phyloP scores from a whole-genome alignment of 2,797 vertebrate genomes.

The Pangasius mekongensis region DNA sequence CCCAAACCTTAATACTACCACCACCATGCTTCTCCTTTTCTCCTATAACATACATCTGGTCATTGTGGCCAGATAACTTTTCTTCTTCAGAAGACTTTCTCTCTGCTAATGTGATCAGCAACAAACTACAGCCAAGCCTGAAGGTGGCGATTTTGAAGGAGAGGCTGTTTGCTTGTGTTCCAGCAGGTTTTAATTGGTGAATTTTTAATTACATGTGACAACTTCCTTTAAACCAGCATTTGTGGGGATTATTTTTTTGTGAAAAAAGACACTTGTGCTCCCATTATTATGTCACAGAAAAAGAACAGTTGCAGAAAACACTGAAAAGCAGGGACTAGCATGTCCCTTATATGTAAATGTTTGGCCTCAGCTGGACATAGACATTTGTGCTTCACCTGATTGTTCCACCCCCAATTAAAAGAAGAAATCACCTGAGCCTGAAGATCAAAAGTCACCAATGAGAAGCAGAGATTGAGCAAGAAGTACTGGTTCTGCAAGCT shows the following conservation, averaged over 20 bases:
- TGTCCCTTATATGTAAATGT: not conserved
- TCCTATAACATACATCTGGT: not conserved
- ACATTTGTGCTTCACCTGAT: not conserved
- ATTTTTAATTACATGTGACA: not conserved
- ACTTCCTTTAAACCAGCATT: not conserved
- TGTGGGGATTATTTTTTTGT: not conserved
- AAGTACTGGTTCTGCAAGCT: slow-evolving; percentile 82
- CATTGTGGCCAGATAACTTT: not conserved
- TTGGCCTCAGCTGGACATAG: not conserved
- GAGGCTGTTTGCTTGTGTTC: not conserved
- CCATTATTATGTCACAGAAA: not conserved
- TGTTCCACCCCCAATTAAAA: not conserved
- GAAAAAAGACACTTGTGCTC: not conserved
- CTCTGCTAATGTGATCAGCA: not conserved
- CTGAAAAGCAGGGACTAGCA: not conserved
- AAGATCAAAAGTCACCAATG: slow-evolving; percentile 87
- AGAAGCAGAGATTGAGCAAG: slow-evolving; percentile 83
- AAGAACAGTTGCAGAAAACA: not conserved
- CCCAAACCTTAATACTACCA: slow-evolving; percentile 1
- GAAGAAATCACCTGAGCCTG: slow-evolving; percentile 86
- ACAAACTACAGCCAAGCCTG: not conserved
- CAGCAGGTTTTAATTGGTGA: not conserved
- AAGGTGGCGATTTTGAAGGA: not conserved
- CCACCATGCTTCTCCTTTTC: not conserved
- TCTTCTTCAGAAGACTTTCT: not conserved